Percentiles rank a stretch among this genome's conserved stretches.
These are phyloP conservation scores for Ptilonorhynchus violaceus DNA, from an alignment of 2,113 vertebrate genomes.

Conservation along the genomic window DNA sequence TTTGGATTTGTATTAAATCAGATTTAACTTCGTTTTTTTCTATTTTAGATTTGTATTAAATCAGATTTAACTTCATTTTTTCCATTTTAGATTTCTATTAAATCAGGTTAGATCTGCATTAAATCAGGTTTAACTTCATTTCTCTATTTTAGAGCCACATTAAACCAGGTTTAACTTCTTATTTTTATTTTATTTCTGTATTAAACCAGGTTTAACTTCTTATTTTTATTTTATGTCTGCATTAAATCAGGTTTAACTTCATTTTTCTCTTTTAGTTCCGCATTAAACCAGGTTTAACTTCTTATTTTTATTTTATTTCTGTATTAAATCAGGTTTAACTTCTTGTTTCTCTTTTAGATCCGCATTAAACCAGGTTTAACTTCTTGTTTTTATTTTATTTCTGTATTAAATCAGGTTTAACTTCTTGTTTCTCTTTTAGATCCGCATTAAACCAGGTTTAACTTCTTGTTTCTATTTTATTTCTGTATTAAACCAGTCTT, in stretches of 20 bases:
- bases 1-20: no score
- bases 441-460: background rate
- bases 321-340: background rate
- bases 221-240: background rate
- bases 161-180: background rate
- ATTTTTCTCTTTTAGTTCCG: no score
- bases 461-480: background rate
- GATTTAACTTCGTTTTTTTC: no score
- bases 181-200: background rate
- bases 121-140: background rate
- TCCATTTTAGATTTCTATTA: no score
- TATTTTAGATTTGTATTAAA: background rate
- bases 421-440: no score
- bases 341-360: background rate
- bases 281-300: background rate
- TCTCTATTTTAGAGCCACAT: background rate
- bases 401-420: background rate
- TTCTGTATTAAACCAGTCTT: background rate
- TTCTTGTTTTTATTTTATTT: background rate
- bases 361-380: background rate
- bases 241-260: background rate
- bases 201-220: background rate
- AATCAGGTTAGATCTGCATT: background rate
- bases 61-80: fast-evolving
- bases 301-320: no score